Base-by-base conservation (phyloP, 2,888 invertebrate genomes). In the Psylliodes chrysocephalus region DNA sequence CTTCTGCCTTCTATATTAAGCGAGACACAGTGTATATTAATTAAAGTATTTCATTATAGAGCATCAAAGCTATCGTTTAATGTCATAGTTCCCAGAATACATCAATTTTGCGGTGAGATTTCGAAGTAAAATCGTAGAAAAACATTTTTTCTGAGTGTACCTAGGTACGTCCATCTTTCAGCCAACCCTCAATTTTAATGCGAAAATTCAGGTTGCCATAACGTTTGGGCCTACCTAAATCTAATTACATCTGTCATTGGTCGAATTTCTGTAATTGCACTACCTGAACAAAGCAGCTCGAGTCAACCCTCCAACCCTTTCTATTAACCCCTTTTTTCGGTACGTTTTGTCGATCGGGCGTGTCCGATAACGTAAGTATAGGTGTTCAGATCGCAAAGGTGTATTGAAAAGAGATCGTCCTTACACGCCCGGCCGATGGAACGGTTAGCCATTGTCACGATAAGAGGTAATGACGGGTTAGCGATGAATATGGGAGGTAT, bases 401-500 rank as follows among this genome's bases (percentile, higher is more conserved):
- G 38, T 47, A 57, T 46, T 40, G 46, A 53, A 53, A 63, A 52
- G 57, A 46, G 71, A 71, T 69, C 70, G 76, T 74, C 68, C 52
- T 56, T 73, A 67, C 65, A 53, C 60, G 38, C 59, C 67, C 60
- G 63, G 46, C 22, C 19, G 47, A 35, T 18, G 59, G 54, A 40
- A 60, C 47, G 55, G 55, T 54, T 55, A 42, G 49, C 60, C 49
- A 55, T 64, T 64, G 55, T 55, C 35, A 63, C 68, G 62, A 59
- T 62, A 67, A 70, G 70, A 71, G 77, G 72, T 81, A 82, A 82
- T 82, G 80, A 81, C 77, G 79, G 80, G 81, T 81, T 81, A 66
- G 71, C 69, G 68, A 73, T 69, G 69, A 75, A 76, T 60, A 69
- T 75, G 79, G 82, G 82, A 75, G 82, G 80, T 80, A 75, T 82